Evolutionary conservation across 2,888 invertebrate genomes (phyloP), one percentile per base, ranked within the genome.

Genomic region (Steinernema carpocapsae): DNA sequence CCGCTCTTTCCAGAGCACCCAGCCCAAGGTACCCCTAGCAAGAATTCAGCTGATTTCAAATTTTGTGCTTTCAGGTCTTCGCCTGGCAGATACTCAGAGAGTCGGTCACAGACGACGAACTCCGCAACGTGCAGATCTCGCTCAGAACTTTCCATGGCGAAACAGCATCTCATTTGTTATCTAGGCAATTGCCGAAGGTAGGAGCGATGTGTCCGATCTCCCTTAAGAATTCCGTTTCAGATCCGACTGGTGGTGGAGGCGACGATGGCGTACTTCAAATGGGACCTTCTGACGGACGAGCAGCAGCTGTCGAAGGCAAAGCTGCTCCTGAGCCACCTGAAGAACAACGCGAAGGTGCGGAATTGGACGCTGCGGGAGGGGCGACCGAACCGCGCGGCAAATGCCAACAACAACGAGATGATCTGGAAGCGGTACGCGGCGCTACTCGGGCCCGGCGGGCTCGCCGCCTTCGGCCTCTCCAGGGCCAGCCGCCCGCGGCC

Each of bases 81-180:
- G 87, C 87, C 17, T 87, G 87, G 87, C 87, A 87, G 75, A 85
- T 87, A 32, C 80, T 87, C 14, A 84, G 87, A 24, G 87, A 87
- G 76, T 85, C 86, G 29, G 85, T 86, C 43, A 84, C 85, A n/a
- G 87, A 87, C 70, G 85, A 86, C 22, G 86, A 87, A 73, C 75
- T 87, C 52, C 77, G 83, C 52, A 84, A 83, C 74, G 86, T 87
- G 43, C 84, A 85, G 76, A 87, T 87, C 71, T 81, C 82, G 0
- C 78, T 87, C 48, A 78, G 87, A 48, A 87, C 86, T 0, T 87
- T 86, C 77, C 85, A 86, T 71, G 86, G 86, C 48, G 87, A 87
- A 76, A 83, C 83, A 6, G 86, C 87, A 24, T 79, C 77, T 17
- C 84, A 87, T 75, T 76, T 87, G n/a, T 77, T 87, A 22, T 77